These are phyloP conservation scores for Leuciscus waleckii DNA, from an alignment of 2,797 vertebrate genomes.

Conservation along the genomic window DNA sequence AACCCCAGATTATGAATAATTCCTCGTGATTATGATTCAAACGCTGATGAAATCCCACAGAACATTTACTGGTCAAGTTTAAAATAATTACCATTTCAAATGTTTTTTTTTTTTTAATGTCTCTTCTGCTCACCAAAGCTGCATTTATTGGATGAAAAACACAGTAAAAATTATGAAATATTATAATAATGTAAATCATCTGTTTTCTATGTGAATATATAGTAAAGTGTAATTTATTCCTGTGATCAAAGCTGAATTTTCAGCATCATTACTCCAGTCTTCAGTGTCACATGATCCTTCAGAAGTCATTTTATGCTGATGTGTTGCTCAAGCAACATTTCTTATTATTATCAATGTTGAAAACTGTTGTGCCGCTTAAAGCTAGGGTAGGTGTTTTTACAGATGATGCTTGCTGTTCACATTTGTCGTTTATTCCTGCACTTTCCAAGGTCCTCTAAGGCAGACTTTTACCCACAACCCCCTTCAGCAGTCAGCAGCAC, in stretches of 20 bases:
- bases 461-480: conserved; percentile 90
- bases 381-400: background rate
- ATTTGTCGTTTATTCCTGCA: conserved; percentile 24
- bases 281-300: too few relatives aligned
- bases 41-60: background rate
- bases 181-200: too few relatives aligned
- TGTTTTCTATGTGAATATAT: too few relatives aligned
- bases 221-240: too few relatives aligned
- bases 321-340: too few relatives aligned
- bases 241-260: too few relatives aligned
- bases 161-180: background rate
- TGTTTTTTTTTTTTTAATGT: background rate
- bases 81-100: too few relatives aligned
- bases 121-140: background rate
- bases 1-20: background rate
- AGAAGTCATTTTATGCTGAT: too few relatives aligned
- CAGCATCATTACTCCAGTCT: too few relatives aligned
- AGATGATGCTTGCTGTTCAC: background rate
- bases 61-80: background rate
- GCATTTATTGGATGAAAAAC: background rate
- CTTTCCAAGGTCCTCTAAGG: conserved; percentile 80
- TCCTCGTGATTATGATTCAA: background rate
- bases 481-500: conserved; percentile 71
- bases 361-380: background rate
- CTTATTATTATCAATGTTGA: too few relatives aligned